Conservation (phyloP, 2,113 vertebrate genomes). For the Bujurquina vittata region DNA sequence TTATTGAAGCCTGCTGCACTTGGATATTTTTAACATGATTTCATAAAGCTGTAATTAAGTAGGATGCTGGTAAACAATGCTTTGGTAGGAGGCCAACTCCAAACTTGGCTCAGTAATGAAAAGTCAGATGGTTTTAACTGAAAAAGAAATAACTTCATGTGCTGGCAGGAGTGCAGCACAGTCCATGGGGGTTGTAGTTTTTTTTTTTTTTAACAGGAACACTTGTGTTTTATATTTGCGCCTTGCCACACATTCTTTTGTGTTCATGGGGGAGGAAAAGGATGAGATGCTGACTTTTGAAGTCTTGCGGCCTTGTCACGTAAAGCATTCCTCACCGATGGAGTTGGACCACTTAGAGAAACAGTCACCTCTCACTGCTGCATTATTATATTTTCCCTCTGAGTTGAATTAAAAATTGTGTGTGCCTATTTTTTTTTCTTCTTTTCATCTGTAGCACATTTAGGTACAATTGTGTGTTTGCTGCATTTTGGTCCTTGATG, state of each 20-base stretch:
- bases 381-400: background rate
- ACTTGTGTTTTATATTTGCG: slow-evolving; percentile 83
- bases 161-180: slow-evolving; percentile 53
- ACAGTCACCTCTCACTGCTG: slow-evolving; percentile 6
- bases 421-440: background rate
- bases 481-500: background rate
- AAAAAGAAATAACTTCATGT: slow-evolving; percentile 55
- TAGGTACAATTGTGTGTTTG: background rate
- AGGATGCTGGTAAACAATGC: slow-evolving; percentile 68
- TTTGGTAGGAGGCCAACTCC: slow-evolving; percentile 54
- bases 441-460: background rate
- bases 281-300: slow-evolving; percentile 62
- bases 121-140: slow-evolving; percentile 64
- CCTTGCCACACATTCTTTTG: slow-evolving; percentile 80
- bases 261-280: slow-evolving; percentile 66
- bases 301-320: slow-evolving; percentile 64
- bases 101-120: slow-evolving; percentile 50
- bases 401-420: background rate
- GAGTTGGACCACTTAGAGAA: slow-evolving; percentile 8
- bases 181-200: slow-evolving; percentile 70
- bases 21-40: slow-evolving; percentile 59
- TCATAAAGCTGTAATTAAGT: slow-evolving; percentile 24
- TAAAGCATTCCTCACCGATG: slow-evolving; percentile 59
- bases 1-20: background rate
- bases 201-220: slow-evolving; percentile 58